A percentile compares a stretch with the other conserved stretches of the same genome.
Evolutionary conservation across 1,140 invertebrate genomes (phyloP).

Genomic region (Periplaneta americana): DNA sequence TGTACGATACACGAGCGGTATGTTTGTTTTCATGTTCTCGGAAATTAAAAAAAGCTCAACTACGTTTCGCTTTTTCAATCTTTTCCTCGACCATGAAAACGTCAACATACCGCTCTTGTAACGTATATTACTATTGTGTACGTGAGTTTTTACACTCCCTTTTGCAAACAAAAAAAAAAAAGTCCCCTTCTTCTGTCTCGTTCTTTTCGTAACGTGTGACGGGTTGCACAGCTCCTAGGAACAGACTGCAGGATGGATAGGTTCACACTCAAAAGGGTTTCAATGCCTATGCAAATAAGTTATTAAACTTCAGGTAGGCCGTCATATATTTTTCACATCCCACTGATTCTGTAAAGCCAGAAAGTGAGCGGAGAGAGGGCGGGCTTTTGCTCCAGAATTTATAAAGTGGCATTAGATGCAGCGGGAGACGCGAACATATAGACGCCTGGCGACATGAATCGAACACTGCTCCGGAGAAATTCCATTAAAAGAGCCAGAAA

Average conservation of each 20-base stretch:
- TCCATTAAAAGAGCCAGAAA: conserved; percentile 17
- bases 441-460: not conserved
- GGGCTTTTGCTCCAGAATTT: not conserved
- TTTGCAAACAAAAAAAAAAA: too few relatives aligned
- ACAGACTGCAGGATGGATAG: not conserved
- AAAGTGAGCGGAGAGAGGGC: not conserved
- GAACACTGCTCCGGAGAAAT: not conserved
- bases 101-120: too few relatives aligned
- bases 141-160: too few relatives aligned
- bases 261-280: not conserved
- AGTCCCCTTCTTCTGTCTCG: too few relatives aligned
- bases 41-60: too few relatives aligned
- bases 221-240: not conserved
- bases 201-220: not conserved
- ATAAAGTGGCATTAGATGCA: not conserved
- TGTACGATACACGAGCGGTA: too few relatives aligned
- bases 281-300: conserved; percentile 19
- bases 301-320: conserved; percentile 19
- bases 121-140: too few relatives aligned
- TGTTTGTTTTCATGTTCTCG: too few relatives aligned
- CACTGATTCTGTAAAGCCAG: not conserved
- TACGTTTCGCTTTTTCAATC: too few relatives aligned
- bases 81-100: too few relatives aligned
- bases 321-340: conserved; percentile 19
- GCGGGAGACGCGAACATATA: not conserved